Percentiles rank a stretch among this genome's conserved stretches.
Evolutionary conservation across 2,888 invertebrate genomes (phyloP).

Genomic region (Hecatera dysodea): DNA sequence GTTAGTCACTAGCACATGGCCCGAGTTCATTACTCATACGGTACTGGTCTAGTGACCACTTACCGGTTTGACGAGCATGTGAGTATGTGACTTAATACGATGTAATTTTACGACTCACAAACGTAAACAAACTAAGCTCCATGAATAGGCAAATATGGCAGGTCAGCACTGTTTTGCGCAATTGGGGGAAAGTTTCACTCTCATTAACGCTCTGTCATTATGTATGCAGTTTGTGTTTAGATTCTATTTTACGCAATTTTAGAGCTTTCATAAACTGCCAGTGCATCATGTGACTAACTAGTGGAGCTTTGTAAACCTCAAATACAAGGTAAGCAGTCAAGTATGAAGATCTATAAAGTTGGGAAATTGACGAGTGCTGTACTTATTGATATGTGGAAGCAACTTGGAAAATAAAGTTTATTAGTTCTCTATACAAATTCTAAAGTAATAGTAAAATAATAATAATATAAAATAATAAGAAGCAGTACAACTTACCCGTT

Average conservation of each 20-base stretch:
- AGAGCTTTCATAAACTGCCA: conserved; percentile 5
- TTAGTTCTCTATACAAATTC: not conserved
- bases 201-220: conserved; percentile 63
- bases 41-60: conserved; percentile 66
- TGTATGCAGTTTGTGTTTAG: conserved; percentile 59
- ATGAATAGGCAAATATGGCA: conserved; percentile 72
- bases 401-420: not conserved
- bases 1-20: conserved; percentile 71
- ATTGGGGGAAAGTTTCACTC: conserved; percentile 78
- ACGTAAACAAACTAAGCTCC: conserved; percentile 72
- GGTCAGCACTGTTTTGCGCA: conserved; percentile 74
- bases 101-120: conserved; percentile 70
- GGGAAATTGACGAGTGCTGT: not conserved
- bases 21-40: conserved; percentile 85
- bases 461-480: not conserved
- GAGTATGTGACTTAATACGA: conserved; percentile 80
- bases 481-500: conserved; percentile 82
- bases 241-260: conserved; percentile 58
- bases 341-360: not conserved
- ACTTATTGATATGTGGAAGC: not conserved
- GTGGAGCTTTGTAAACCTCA: conserved; percentile 8
- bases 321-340: not conserved
- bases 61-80: conserved; percentile 87
- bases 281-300: not conserved
- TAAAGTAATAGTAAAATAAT: too few species aligned